Conservation (phyloP, 2,797 vertebrate species). For the Brachymystax lenok region DNA sequence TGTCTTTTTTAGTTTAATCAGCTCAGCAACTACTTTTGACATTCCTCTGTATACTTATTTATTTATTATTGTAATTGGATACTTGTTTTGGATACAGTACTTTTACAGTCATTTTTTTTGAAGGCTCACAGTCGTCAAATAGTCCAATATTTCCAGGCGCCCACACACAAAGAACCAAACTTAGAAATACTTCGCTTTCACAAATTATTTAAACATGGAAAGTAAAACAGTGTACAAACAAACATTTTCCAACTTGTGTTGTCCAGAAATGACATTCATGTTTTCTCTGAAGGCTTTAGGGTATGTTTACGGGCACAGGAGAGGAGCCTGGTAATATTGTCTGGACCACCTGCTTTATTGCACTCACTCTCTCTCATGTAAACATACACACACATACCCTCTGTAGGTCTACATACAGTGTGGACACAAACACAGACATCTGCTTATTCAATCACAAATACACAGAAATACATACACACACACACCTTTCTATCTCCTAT, state of each 20-base stretch:
- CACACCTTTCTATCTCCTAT: background rate
- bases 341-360: conserved; percentile 4
- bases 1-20: conserved; percentile 23
- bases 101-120: too few relatives aligned
- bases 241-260: background rate
- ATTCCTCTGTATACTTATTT: conserved; percentile 5
- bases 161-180: conserved; percentile 2
- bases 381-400: conserved; percentile 18
- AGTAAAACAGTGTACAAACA: background rate
- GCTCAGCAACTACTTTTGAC: conserved; percentile 20
- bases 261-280: background rate
- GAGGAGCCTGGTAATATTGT: conserved; percentile 10
- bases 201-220: background rate
- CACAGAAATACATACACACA: background rate
- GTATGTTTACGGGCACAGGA: background rate
- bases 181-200: background rate
- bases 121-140: conserved; percentile 37
- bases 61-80: too few relatives aligned
- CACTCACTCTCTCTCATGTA: background rate
- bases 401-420: background rate
- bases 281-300: background rate
- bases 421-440: conserved; percentile 3
- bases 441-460: background rate
- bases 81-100: too few relatives aligned
- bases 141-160: conserved; percentile 32